phyloP scores from a whole-genome alignment of 2,797 vertebrate species.

The Eutrigla gurnardus region DNA sequence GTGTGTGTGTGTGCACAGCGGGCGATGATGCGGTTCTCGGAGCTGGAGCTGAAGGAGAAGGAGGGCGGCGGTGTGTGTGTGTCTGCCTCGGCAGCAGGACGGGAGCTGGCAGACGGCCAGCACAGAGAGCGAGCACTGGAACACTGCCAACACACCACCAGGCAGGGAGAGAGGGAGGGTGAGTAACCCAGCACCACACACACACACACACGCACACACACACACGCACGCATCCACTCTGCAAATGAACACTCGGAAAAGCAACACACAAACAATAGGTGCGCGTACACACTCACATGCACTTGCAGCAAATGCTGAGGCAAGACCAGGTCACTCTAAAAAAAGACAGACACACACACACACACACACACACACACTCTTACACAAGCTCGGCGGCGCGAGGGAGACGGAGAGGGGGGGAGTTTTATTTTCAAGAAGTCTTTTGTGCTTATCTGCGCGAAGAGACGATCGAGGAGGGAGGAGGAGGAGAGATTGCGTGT shows the following conservation, averaged over 20 bases:
- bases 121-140: conserved; percentile 83
- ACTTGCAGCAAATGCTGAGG: conserved; percentile 74
- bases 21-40: conserved; percentile 99
- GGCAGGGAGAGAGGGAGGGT: conserved; percentile 84
- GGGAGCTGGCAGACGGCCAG: conserved; percentile 84
- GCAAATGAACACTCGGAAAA: conserved; percentile 58
- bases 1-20: conserved; percentile 90
- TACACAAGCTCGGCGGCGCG: conserved; percentile 55
- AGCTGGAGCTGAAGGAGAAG: conserved; percentile 99
- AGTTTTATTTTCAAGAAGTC: conserved; percentile 81
- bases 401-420: conserved; percentile 64
- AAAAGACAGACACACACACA: conserved; percentile 59
- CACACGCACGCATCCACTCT: conserved; percentile 28
- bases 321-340: conserved; percentile 75
- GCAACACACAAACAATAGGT: conserved; percentile 68
- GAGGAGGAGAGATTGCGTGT: conserved; percentile 59
- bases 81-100: conserved; percentile 85
- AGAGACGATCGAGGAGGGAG: conserved; percentile 63
- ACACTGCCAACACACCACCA: conserved; percentile 81
- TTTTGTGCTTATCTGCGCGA: conserved; percentile 79
- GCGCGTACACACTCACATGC: conserved; percentile 51
- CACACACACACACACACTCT: conserved; percentile 33
- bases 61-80: conserved; percentile 87
- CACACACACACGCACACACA: conserved; percentile 39
- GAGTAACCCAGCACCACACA: conserved; percentile 71